Percentiles rank a stretch among this genome's conserved stretches.
These are phyloP conservation scores for Phrynocephalus vlangalii DNA, from an alignment of 2,797 vertebrate genomes.

Conservation along the genomic window DNA sequence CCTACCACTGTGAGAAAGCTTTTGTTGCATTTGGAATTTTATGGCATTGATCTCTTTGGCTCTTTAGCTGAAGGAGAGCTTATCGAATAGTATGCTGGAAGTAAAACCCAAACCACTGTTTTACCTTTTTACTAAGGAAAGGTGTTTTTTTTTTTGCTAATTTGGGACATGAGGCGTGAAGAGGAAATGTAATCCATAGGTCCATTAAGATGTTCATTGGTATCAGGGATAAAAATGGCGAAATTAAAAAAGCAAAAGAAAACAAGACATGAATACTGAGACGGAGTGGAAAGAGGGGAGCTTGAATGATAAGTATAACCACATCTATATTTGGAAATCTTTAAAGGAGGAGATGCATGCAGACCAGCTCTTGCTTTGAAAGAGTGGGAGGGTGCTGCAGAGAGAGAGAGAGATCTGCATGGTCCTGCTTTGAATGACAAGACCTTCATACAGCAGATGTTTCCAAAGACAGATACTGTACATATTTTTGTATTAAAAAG, in stretches of 20 bases:
- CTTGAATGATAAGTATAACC: background rate
- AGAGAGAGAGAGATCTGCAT: background rate
- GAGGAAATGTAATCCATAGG: background rate
- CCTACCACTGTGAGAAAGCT: background rate
- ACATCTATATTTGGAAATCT: conserved; percentile 30
- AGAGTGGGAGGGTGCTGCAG: conserved; percentile 29
- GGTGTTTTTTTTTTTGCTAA: conserved; percentile 7
- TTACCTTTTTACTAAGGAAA: background rate
- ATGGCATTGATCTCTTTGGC: conserved; percentile 3
- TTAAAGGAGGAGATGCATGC: conserved; percentile 5
- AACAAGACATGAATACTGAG: background rate
- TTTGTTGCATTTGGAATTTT: conserved; percentile 1
- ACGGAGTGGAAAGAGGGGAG: background rate
- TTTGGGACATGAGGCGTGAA: conserved; percentile 22
- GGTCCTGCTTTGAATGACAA: conserved; percentile 18
- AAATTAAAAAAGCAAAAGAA: background rate
- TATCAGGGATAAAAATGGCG: background rate
- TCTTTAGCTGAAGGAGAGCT: conserved; percentile 10
- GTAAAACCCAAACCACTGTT: conserved; percentile 2
- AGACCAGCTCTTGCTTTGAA: conserved; percentile 6
- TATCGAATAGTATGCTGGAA: conserved; percentile 1
- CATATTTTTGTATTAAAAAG: background rate
- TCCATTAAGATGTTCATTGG: conserved; percentile 3
- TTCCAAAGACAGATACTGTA: background rate
- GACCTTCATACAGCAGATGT: background rate